Evolutionary conservation across 2,888 invertebrate species (phyloP), one percentile per base, ranked within the genome.

Genomic region (Lasius platythorax): DNA sequence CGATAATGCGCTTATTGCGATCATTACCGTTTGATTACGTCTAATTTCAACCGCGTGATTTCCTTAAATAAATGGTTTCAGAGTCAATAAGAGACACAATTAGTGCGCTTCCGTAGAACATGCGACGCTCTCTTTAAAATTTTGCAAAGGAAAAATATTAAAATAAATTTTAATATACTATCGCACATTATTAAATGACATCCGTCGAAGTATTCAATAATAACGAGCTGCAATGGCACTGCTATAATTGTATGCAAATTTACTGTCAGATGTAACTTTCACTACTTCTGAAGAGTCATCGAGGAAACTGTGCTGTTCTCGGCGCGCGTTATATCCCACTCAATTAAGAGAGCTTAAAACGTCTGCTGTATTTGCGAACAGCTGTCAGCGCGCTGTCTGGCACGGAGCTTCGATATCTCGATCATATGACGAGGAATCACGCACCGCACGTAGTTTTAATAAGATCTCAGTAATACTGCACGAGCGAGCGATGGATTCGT

Each of bases 211-310:
- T 33, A 68, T 30, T 18, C 28, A 15, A 56, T 23, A 28, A 18
- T 3, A 58, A 61, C 43, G 43, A 70, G 33, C 15, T 79, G 72
- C 79, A 79, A 79, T 79, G 72, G 79, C 72, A 46, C 46, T 61
- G 18, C 61, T 33, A 72, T 72, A 81, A 81, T 81, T 72, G 79
- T 81, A 81, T 81, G 72, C 46, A 81, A 81, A 81, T 81, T 61
- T 61, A 18, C 72, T 72, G 79, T 79, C 79, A 79, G 72, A 56
- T 50, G 46, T 58, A 79, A 72, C 79, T 79, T 79, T 79, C 79
- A 72, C 79, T 70, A 33, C 12, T 33, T 30, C 8, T 23, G 61
- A 46, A 79, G 79, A 70, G 15, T 12, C 70, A 70, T 70, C 58
- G 61, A 72, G n/a, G 68, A 15, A 43, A 40, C 56, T 43, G 46